These are phyloP conservation scores for Leptopilina boulardi DNA, from an alignment of 1,140 invertebrate species.

Conservation along the genomic window DNA sequence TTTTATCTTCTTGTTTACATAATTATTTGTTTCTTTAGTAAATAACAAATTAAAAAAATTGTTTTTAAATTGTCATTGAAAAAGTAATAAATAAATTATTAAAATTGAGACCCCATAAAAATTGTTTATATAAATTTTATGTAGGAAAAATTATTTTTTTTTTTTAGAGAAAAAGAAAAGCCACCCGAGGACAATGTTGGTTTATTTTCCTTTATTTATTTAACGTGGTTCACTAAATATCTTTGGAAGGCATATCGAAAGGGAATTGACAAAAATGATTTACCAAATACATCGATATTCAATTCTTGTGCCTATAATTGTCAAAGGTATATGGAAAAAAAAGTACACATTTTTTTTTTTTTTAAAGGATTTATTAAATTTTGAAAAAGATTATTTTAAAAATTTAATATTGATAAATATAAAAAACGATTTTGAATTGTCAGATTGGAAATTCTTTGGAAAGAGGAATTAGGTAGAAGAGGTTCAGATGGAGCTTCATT, in stretches of 20 bases:
- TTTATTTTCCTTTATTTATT: constrained; percentile 77
- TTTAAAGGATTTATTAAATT: too few species aligned
- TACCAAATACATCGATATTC: constrained; percentile 75
- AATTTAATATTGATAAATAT: constrained; percentile 23
- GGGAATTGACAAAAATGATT: constrained; percentile 71
- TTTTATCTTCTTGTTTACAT: too few species aligned
- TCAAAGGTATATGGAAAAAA: constrained; percentile 63
- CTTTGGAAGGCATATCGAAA: constrained; percentile 78
- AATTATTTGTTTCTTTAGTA: too few species aligned
- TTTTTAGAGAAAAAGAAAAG: constrained; percentile 58
- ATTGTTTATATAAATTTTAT: too few species aligned
- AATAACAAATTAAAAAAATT: too few species aligned
- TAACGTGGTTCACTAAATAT: constrained; percentile 79
- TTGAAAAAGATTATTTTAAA: too few species aligned
- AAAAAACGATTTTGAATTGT: constrained; percentile 34
- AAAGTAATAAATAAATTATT: constrained; percentile 39
- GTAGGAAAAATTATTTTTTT: constrained; percentile 57
- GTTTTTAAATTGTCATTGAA: too few species aligned
- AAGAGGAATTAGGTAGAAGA: constrained; percentile 82
- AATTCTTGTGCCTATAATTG: constrained; percentile 77
- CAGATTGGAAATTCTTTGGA: constrained; percentile 76
- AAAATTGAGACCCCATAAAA: too few species aligned
- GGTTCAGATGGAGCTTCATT: constrained; percentile 75
- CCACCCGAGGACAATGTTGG: constrained; percentile 76
- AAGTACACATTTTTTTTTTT: neutral